Evolutionary conservation across 2,888 invertebrate species (phyloP), one percentile per base, ranked within the genome.

Genomic region (Oscheius sp.): DNA sequence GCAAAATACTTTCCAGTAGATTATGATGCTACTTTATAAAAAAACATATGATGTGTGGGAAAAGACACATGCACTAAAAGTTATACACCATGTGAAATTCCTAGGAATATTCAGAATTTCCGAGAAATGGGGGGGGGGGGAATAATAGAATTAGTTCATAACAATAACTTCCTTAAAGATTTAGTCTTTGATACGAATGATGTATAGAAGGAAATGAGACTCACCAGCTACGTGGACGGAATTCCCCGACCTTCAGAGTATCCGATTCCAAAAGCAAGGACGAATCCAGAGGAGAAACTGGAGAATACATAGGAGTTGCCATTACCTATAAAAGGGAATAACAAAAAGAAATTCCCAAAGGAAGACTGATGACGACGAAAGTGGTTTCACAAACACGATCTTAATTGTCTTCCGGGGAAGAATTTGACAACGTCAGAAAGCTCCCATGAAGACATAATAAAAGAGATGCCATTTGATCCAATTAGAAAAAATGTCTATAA

Each of bases 141-240:
- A n/a, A n/a, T n/a, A n/a, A n/a, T n/a, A n/a, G n/a, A n/a, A n/a
- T n/a, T n/a, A n/a, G n/a, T n/a, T n/a, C n/a, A n/a, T n/a, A n/a
- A n/a, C n/a, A n/a, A n/a, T n/a, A n/a, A n/a, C n/a, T n/a, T n/a
- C n/a, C n/a, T n/a, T n/a, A n/a, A n/a, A n/a, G n/a, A n/a, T n/a
- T n/a, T n/a, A n/a, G n/a, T n/a, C n/a, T n/a, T n/a, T n/a, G n/a
- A n/a, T n/a, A n/a, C n/a, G n/a, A n/a, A n/a, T n/a, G n/a, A n/a
- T n/a, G n/a, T n/a, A n/a, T n/a, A n/a, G n/a, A n/a, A n/a, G n/a
- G n/a, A n/a, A n/a, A n/a, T n/a, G n/a, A 41, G 14, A 24, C 47
- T 14, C 17, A 59, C 59, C 59, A 44, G 59, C 59, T 59, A 28
- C 59, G 41, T n/a, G 59, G 59, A 17, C 59, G 59, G 20, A 59